Conservation (phyloP, 2,888 invertebrate species). For the Exephanes ischioxanthus region DNA sequence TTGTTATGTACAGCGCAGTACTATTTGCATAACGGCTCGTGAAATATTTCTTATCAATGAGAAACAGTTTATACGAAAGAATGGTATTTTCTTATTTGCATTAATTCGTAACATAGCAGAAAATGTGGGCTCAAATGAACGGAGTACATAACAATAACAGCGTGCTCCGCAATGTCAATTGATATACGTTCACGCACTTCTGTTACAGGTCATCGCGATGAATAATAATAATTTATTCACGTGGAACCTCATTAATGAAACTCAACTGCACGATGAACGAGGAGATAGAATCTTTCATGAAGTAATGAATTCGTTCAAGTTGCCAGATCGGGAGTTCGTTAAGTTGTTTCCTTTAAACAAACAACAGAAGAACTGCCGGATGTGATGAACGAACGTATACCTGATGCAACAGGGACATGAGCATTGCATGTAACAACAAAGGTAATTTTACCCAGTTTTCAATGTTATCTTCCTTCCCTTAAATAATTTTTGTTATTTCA, state of each 20-base stretch:
- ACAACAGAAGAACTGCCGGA: background rate
- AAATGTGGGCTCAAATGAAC: too few relatives aligned
- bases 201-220: background rate
- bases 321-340: background rate
- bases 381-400: background rate
- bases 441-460: background rate
- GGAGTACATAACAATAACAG: too few relatives aligned
- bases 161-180: background rate
- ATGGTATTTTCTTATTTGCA: too few relatives aligned
- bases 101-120: too few relatives aligned
- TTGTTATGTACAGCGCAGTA: background rate
- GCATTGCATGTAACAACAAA: constrained; percentile 37
- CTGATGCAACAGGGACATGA: background rate
- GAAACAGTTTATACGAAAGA: too few relatives aligned
- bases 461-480: background rate
- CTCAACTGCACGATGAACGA: background rate
- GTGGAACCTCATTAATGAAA: background rate
- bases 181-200: background rate
- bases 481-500: background rate
- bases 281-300: background rate
- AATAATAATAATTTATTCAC: background rate
- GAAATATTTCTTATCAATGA: too few relatives aligned
- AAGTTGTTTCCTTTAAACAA: background rate
- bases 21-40: too few relatives aligned
- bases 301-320: background rate